Percentiles rank a stretch among this genome's conserved stretches.
These are phyloP conservation scores for Pemphigus obesinymphae DNA, from an alignment of 1,140 invertebrate genomes.

Conservation along the genomic window DNA sequence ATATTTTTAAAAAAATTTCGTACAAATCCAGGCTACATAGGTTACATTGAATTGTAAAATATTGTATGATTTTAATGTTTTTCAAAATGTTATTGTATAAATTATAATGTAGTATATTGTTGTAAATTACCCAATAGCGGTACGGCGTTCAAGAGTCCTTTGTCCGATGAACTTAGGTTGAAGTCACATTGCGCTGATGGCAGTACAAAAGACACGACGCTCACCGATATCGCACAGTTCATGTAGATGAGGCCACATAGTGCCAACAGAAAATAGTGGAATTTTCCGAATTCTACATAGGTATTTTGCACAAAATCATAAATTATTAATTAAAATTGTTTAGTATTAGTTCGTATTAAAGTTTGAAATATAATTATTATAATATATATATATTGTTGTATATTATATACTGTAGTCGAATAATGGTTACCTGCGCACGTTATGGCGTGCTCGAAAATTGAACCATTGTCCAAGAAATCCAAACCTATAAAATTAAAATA, in stretches of 20 bases:
- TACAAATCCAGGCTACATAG: too few relatives aligned
- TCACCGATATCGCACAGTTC: conserved; percentile 75
- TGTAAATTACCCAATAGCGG: conserved; percentile 63
- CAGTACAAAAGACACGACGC: conserved; percentile 73
- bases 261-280: conserved; percentile 64
- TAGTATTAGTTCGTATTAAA: neutral
- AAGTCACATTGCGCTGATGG: conserved; percentile 72
- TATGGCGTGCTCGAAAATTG: conserved; percentile 42
- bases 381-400: too few relatives aligned
- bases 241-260: conserved; percentile 68
- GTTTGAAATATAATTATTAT: too few relatives aligned
- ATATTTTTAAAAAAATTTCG: too few relatives aligned
- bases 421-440: conserved; percentile 33
- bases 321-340: neutral
- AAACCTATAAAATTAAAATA: conserved; percentile 8
- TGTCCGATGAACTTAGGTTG: conserved; percentile 65
- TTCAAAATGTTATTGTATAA: too few relatives aligned
- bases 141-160: conserved; percentile 68
- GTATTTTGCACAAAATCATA: neutral
- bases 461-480: conserved; percentile 40
- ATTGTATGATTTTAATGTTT: too few relatives aligned
- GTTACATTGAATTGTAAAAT: too few relatives aligned
- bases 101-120: too few relatives aligned
- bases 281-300: conserved; percentile 68
- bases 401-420: neutral